Percentiles rank a stretch among this genome's conserved stretches.
These are phyloP conservation scores for Strix occidentalis DNA, from an alignment of 2,797 vertebrate species.

Conservation along the genomic window DNA sequence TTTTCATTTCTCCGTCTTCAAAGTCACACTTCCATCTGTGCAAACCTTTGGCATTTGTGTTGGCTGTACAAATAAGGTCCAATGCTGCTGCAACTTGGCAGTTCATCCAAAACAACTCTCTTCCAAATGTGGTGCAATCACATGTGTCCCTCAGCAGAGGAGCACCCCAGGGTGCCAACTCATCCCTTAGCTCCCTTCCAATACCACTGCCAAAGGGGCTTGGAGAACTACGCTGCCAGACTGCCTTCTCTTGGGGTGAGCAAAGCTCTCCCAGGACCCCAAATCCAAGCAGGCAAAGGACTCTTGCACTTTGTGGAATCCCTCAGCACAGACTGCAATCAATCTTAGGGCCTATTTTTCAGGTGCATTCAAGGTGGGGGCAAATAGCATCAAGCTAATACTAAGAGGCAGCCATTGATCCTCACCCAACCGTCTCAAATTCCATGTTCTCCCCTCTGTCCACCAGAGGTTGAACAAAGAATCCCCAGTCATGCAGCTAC, in stretches of 20 bases:
- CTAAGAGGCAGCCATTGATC: not conserved
- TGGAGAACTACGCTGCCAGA: not conserved
- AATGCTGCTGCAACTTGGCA: not conserved
- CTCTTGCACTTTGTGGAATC: not conserved
- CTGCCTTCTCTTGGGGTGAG: not conserved
- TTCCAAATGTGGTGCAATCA: rapidly evolving
- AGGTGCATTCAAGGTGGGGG: not conserved
- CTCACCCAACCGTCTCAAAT: not conserved
- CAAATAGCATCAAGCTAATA: not conserved
- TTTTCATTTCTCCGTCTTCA: not conserved
- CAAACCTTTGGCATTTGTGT: not conserved
- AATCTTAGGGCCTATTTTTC: not conserved
- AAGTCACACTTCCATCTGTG: not conserved
- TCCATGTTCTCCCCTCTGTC: not conserved
- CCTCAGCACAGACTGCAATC: not conserved
- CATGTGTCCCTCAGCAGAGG: rapidly evolving
- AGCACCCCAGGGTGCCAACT: not conserved
- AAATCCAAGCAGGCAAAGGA: not conserved
- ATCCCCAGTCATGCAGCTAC: not conserved
- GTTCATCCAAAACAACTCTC: not conserved
- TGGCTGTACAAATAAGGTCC: not conserved
- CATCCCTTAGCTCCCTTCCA: not conserved
- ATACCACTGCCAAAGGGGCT: not conserved
- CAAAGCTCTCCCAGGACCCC: not conserved
- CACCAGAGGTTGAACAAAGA: not conserved